Base-by-base conservation (phyloP, 2,113 vertebrate genomes). In the Enhydra lutris region DNA sequence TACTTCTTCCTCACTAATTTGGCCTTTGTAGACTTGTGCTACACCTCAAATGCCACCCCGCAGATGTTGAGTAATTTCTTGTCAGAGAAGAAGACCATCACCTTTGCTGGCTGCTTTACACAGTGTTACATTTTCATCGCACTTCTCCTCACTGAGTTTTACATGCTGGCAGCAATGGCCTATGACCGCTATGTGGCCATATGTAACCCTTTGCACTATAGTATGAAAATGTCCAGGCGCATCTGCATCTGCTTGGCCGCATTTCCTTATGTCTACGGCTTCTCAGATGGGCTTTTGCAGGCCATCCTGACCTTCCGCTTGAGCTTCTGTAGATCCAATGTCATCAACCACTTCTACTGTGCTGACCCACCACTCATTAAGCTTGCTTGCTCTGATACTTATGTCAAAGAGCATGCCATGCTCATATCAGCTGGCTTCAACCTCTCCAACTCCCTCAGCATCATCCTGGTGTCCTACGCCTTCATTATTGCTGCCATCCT, bases 321-420 rank as follows among this genome's bases (percentile, higher is more conserved):
- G 95, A 94, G 50, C 80, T 98, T 97, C 73, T 98, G 93, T 47
- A 91, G 78, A 14, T 97, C 97, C 88, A 97, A 91, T 34, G 63
- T 98, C 80, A 97, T 98, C 55, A 97, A 98, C 71, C 96, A 97
- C n/a, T 98, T 98, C 94, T 98, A 97, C 84, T 97, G 97, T 74
- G 97, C 91, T 26, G 96, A 97, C 14, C 94, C 92, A 0, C 97
- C 91, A 1, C 97, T 98, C 69, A 98, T 97, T 29, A 98, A 94
- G 17, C 88, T 98, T 9, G 95, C 97, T 12, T 97, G 97, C 65
- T 97, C 97, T 31, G 88, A 98, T 36, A 96, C 96, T 9, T 95
- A 92, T 1, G 0, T 97, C 80, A 98, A 98, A 84, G 96, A 98
- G 57, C 92, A 67, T 4, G 87, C 96, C 63, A 97, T 97, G 97